Evolutionary conservation across 2,888 invertebrate species (phyloP).

Genomic region (Hipparchia sbordonii): DNA sequence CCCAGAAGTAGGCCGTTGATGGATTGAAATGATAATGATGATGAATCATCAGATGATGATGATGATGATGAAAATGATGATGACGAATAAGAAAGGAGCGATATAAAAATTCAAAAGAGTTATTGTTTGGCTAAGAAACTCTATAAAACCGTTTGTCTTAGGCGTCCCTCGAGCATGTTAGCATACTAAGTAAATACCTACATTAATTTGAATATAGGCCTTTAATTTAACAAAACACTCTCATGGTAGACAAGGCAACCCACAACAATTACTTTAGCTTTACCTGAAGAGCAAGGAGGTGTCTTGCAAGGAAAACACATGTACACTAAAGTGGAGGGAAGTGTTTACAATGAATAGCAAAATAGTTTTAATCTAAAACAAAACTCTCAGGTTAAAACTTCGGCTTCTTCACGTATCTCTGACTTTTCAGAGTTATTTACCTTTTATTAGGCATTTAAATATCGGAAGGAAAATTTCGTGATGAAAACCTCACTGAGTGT

Average conservation of each 20-base stretch:
- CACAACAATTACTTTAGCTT: constrained; percentile 19
- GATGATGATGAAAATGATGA: too few species aligned
- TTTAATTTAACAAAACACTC: constrained; percentile 34
- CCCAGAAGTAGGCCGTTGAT: too few species aligned
- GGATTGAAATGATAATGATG: too few species aligned
- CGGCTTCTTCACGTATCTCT: neutral
- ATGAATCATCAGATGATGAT: too few species aligned
- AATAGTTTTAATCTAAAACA: constrained; percentile 9
- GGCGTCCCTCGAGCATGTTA: neutral
- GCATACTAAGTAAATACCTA: neutral
- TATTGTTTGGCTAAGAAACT: neutral
- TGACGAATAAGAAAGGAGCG: too few species aligned
- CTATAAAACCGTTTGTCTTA: neutral
- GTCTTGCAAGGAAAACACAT: constrained; percentile 29
- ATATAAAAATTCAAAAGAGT: too few species aligned
- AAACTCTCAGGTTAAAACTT: neutral
- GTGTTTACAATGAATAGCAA: constrained; percentile 8
- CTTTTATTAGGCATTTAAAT: too few species aligned
- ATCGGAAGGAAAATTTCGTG: too few species aligned
- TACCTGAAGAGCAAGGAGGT: constrained; percentile 12
- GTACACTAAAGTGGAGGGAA: constrained; percentile 35
- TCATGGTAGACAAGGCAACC: constrained; percentile 17
- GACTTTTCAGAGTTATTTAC: neutral
- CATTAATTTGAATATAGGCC: constrained; percentile 6
- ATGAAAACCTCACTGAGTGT: too few species aligned